A percentile compares a stretch with the other conserved stretches of the same genome.
phyloP scores from a whole-genome alignment of 2,888 invertebrate species.

The Lamellibrachia satsuma region DNA sequence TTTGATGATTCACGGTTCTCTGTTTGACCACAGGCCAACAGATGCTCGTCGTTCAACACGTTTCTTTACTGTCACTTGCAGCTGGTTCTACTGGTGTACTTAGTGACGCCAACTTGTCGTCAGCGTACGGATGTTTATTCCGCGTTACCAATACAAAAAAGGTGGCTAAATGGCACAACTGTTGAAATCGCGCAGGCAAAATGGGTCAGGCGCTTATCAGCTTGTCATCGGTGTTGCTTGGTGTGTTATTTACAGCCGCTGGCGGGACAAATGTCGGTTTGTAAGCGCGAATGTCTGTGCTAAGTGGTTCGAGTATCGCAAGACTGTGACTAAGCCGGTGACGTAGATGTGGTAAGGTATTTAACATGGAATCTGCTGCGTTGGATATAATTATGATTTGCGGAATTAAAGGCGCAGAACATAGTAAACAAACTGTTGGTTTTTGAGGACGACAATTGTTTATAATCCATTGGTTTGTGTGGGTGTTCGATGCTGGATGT shows the following conservation, averaged over 20 bases:
- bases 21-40: neutral
- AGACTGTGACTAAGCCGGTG: neutral
- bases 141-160: neutral
- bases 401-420: no score
- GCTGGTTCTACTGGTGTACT: neutral
- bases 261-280: neutral
- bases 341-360: neutral
- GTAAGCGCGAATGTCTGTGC: neutral
- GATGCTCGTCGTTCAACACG: neutral
- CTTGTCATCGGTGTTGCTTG: neutral
- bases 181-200: constrained; percentile 6
- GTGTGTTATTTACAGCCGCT: neutral
- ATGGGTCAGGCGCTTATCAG: constrained; percentile 1
- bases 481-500: no score
- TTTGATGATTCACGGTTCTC: neutral
- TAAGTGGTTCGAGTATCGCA: neutral
- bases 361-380: neutral
- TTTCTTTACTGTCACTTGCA: neutral
- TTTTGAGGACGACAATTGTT: no score
- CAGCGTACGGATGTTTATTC: neutral
- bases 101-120: neutral
- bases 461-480: no score
- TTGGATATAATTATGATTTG: neutral
- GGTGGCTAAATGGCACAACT: neutral
- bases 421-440: no score